Evolutionary conservation across 2,888 invertebrate species (phyloP), one percentile per base, ranked within the genome.

Genomic region (Hartigia nigra): DNA sequence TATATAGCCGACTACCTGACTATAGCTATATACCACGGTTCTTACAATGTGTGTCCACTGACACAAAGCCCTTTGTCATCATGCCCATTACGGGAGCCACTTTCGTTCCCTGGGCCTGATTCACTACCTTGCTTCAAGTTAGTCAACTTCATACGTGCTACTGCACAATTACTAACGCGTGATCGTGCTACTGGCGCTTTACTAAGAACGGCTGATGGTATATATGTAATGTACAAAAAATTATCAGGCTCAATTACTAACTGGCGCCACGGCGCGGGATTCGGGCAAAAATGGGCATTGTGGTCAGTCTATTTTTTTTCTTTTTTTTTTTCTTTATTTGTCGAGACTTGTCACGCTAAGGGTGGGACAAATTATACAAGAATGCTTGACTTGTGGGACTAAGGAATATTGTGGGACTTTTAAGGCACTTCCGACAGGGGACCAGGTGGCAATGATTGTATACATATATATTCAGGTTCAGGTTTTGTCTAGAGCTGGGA

Each of bases 61-160:
- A 79, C 77, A 79, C 76, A 77, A 55, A 79, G 77, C 77, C 79
- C 79, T 79, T 79, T 79, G 79, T 76, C 79, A 79, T 74, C 74
- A 74, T 72, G 32, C 32, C 72, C 72, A 72, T 72, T 72, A 55
- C 55, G 55, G 55, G 55, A 23, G 55, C 55, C 34, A 72, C 72
- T 31, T 34, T 34, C 31, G 34, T 34, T 72, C 72, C 34, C 3
- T 31, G 31, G 72, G 72, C 31, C 72, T 72, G 31, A 72, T 72
- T 72, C 34, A 72, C 34, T 31, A 31, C 31, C 23, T 34, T 72
- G 23, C 31, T 32, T 31, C 72, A 31, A 72, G 31, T 72, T 32
- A 34, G 72, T 72, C 23, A 34, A 31, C 72, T 12, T 72, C 12
- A 12, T 72, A 31, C 31, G 37, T 78, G 55, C 55, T 23, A 23